A percentile compares a stretch with the other conserved stretches of the same genome.
These are phyloP conservation scores for Agriopis marginaria DNA, from an alignment of 2,888 invertebrate genomes.

Conservation along the genomic window DNA sequence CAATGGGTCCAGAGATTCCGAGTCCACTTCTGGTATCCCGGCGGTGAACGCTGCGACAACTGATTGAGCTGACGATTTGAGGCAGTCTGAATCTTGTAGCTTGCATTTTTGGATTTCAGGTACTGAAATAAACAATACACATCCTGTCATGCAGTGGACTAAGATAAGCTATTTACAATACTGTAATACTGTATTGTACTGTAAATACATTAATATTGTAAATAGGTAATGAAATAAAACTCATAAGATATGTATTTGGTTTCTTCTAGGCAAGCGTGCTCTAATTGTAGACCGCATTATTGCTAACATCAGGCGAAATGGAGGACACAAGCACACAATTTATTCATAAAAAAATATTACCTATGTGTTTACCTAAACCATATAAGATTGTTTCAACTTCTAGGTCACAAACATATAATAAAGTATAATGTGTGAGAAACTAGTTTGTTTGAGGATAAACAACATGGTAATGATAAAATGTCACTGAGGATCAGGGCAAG, in stretches of 20 bases:
- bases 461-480: not conserved
- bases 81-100: slow-evolving; percentile 57
- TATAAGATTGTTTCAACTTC: not conserved
- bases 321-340: too few relatives aligned
- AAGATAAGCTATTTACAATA: too few relatives aligned
- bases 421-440: not conserved
- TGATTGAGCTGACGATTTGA: slow-evolving; percentile 58
- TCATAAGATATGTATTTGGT: too few relatives aligned
- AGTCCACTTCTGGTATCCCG: slow-evolving; percentile 64
- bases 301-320: too few relatives aligned
- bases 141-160: too few relatives aligned
- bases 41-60: slow-evolving; percentile 49
- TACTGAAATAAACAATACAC: slow-evolving; percentile 55
- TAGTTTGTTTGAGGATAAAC: slow-evolving; percentile 20
- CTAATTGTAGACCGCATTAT: too few relatives aligned
- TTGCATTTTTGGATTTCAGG: slow-evolving; percentile 64
- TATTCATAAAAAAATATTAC: not conserved
- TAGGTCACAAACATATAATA: not conserved
- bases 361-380: too few relatives aligned
- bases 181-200: too few relatives aligned
- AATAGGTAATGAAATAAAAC: too few relatives aligned
- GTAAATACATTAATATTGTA: too few relatives aligned
- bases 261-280: too few relatives aligned
- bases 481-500: slow-evolving; percentile 1
- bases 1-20: slow-evolving; percentile 66